phyloP scores from a whole-genome alignment of 2,113 vertebrate species.

The Ophthalmolycus amberensis region DNA sequence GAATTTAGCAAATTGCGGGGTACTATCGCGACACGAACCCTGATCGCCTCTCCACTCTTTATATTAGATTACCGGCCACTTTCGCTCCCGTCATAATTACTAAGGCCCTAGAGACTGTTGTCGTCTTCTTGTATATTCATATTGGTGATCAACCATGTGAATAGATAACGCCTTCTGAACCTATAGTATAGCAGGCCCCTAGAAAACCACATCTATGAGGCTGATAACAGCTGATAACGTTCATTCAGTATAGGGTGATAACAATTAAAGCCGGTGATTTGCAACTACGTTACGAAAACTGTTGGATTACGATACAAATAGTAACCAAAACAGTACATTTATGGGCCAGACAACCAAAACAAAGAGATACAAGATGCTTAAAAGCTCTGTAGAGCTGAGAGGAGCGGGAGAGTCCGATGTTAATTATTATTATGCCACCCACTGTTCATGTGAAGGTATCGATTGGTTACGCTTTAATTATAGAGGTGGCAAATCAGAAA shows the following conservation, averaged over 20 bases:
- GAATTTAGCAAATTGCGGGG: too few relatives aligned
- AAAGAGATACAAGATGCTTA: neutral
- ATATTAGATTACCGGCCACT: too few relatives aligned
- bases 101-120: too few relatives aligned
- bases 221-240: neutral
- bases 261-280: neutral
- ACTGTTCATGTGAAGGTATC: neutral
- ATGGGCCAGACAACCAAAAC: neutral
- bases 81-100: too few relatives aligned
- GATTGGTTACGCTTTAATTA: slow-evolving; percentile 1
- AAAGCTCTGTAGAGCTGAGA: neutral
- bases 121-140: too few relatives aligned
- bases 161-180: neutral
- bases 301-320: neutral
- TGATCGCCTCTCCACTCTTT: too few relatives aligned
- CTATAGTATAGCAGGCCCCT: neutral
- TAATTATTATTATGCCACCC: neutral
- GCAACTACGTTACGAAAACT: neutral
- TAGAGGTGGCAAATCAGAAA: neutral
- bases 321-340: neutral
- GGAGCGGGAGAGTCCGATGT: too few relatives aligned
- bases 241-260: neutral
- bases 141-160: neutral
- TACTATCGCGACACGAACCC: too few relatives aligned
- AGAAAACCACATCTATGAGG: neutral